Evolutionary conservation across 2,113 vertebrate genomes (phyloP).

Genomic region (Ictidomys tridecemlineatus): DNA sequence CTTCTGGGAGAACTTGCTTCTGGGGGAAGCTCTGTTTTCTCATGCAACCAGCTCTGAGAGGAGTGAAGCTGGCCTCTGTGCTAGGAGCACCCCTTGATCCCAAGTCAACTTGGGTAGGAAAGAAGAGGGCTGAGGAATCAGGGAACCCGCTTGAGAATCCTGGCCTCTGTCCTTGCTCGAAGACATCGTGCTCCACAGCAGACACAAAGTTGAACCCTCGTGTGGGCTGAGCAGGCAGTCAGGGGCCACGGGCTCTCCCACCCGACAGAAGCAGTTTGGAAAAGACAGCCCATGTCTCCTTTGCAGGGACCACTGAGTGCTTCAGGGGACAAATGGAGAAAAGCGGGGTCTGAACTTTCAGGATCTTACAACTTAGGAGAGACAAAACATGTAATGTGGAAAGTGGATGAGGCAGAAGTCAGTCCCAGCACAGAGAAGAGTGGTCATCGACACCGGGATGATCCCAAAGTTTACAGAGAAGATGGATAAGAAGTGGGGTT

Average conservation of each 20-base stretch:
- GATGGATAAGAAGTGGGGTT: not conserved
- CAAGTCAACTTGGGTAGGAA: not conserved
- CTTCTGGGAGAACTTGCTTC: not conserved
- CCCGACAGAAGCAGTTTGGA: too few species aligned
- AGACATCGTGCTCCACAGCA: not conserved
- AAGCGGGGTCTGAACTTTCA: not conserved
- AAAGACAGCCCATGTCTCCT: too few species aligned
- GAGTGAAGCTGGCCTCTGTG: not conserved
- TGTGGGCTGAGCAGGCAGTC: too few species aligned
- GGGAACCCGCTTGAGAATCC: not conserved
- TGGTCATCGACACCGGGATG: not conserved
- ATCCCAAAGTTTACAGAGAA: not conserved
- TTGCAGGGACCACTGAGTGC: not conserved
- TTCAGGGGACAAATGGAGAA: rapidly evolving
- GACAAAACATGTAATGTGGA: not conserved
- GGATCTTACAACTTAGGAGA: not conserved
- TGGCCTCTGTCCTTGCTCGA: not conserved
- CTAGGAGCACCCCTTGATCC: not conserved
- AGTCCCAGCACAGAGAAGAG: not conserved
- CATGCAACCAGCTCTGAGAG: not conserved
- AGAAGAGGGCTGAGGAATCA: not conserved
- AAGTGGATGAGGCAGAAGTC: not conserved
- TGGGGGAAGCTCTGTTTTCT: not conserved
- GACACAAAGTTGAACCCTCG: too few species aligned
- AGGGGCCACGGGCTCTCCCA: too few species aligned